A percentile compares a stretch with the other conserved stretches of the same genome.
phyloP scores from a whole-genome alignment of 2,888 invertebrate genomes.

The Athripsodes cinereus region DNA sequence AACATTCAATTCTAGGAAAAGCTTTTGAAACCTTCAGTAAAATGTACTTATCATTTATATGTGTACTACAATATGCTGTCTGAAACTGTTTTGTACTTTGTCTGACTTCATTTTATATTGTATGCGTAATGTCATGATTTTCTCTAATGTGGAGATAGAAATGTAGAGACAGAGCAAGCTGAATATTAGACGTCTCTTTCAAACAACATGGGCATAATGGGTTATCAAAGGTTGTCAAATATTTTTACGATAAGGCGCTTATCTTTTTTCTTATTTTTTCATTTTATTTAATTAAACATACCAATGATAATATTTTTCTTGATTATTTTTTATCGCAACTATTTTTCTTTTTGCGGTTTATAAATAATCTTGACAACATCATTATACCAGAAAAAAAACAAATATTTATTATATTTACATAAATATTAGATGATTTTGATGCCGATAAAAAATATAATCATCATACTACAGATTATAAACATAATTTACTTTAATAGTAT shows the following conservation, averaged over 20 bases:
- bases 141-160: neutral
- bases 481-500: too few species aligned
- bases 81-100: neutral
- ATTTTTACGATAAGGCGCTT: neutral
- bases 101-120: neutral
- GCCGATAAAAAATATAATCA: too few species aligned
- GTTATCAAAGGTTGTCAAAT: slow-evolving; percentile 11
- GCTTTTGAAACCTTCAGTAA: neutral
- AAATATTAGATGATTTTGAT: too few species aligned
- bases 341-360: too few species aligned
- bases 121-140: neutral
- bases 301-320: too few species aligned
- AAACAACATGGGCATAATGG: slow-evolving; percentile 4
- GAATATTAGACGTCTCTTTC: slow-evolving; percentile 13
- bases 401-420: too few species aligned
- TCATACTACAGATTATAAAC: too few species aligned
- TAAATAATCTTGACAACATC: too few species aligned
- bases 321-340: too few species aligned
- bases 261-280: neutral
- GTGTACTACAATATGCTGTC: neutral
- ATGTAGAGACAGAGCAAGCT: slow-evolving; percentile 10
- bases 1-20: neutral
- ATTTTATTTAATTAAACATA: neutral
- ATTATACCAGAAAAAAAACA: too few species aligned
- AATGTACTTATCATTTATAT: neutral